phyloP scores from a whole-genome alignment of 2,797 vertebrate species.

The Discoglossus pictus region DNA sequence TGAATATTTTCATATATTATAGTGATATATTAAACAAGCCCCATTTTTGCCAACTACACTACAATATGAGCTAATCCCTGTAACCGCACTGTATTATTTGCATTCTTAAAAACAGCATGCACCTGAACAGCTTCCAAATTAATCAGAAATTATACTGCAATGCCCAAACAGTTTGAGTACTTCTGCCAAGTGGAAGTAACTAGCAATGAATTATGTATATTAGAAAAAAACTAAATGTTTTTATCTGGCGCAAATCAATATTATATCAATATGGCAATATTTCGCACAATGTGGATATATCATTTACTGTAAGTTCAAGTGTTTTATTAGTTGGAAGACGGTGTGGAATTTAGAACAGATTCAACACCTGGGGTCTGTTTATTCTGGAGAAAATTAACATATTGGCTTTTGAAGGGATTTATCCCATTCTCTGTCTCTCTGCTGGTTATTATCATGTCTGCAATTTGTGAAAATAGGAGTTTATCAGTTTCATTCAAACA shows the following conservation, averaged over 20 bases:
- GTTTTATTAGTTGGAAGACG: slow-evolving; percentile 20
- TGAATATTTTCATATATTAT: too few species aligned
- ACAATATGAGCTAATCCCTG: slow-evolving; percentile 15
- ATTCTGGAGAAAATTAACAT: slow-evolving; percentile 50
- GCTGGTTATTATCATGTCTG: slow-evolving; percentile 28
- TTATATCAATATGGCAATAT: slow-evolving; percentile 30
- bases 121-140: slow-evolving; percentile 36
- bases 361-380: slow-evolving; percentile 35
- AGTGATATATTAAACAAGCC: background rate
- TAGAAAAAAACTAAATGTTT: slow-evolving; percentile 26
- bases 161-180: slow-evolving; percentile 8
- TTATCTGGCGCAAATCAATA: slow-evolving; percentile 32
- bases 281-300: slow-evolving; percentile 34
- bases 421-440: slow-evolving; percentile 44
- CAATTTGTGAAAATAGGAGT: slow-evolving; percentile 54
- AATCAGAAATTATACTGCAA: slow-evolving; percentile 28
- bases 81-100: slow-evolving; percentile 17
- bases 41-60: too few species aligned
- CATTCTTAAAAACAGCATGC: slow-evolving; percentile 23
- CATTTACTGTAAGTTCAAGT: slow-evolving; percentile 20
- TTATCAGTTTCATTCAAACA: slow-evolving; percentile 48
- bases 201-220: slow-evolving; percentile 43
- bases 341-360: slow-evolving; percentile 43
- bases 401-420: slow-evolving; percentile 46
- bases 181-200: slow-evolving; percentile 15